phyloP scores from a whole-genome alignment of 1,140 invertebrate genomes.

The Colletes gigas region DNA sequence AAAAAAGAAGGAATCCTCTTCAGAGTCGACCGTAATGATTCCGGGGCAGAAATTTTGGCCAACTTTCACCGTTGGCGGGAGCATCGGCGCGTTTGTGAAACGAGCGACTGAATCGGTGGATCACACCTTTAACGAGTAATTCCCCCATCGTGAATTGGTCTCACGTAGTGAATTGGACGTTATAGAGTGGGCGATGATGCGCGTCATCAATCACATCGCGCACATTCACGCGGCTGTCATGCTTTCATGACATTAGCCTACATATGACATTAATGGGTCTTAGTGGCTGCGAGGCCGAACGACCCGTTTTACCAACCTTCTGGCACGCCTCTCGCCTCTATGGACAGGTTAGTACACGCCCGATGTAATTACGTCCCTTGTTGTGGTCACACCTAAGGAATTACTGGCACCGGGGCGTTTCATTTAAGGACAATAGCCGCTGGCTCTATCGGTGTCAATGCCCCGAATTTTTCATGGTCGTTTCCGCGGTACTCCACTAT shows the following conservation, averaged over 20 bases:
- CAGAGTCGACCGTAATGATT: constrained; percentile 10
- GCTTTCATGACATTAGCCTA: constrained; percentile 76
- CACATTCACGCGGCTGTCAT: constrained; percentile 61
- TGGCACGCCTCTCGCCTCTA: constrained; percentile 56
- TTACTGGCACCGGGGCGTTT: constrained; percentile 24
- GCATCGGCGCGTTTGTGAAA: background rate
- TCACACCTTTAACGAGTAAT: constrained; percentile 18
- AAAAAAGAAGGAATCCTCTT: background rate
- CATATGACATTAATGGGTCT: constrained; percentile 62
- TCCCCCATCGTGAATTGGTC: constrained; percentile 39
- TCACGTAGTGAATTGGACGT: constrained; percentile 47
- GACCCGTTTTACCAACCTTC: constrained; percentile 49
- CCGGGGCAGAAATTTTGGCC: constrained; percentile 27
- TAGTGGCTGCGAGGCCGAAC: constrained; percentile 12
- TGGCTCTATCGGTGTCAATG: constrained; percentile 24
- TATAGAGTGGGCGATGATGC: constrained; percentile 64
- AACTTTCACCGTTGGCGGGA: constrained; percentile 14
- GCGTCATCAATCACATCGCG: constrained; percentile 72
- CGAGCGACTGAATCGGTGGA: background rate
- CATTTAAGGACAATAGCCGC: constrained; percentile 11
- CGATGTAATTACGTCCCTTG: constrained; percentile 57
- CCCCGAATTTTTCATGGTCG: background rate
- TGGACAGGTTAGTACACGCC: constrained; percentile 33
- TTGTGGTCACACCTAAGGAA: constrained; percentile 49
- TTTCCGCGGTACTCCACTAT: background rate